A percentile compares a stretch with the other conserved stretches of the same genome.
Evolutionary conservation across 2,113 vertebrate species (phyloP).

Genomic region (Nycticorax nycticorax): DNA sequence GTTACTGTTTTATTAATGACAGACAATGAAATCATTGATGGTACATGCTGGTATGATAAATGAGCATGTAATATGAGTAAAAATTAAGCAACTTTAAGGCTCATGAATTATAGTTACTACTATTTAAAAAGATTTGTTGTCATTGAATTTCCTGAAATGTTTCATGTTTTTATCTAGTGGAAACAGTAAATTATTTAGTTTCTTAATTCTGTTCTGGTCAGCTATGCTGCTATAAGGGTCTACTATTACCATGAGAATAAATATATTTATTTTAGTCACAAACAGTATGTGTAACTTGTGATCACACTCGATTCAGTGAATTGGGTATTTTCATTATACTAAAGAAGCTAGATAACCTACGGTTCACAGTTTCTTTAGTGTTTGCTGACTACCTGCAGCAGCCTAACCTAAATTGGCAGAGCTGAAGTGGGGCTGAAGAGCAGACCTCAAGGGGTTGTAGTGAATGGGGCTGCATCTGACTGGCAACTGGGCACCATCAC

Average conservation of each 20-base stretch:
- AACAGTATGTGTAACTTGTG: background rate
- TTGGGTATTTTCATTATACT: background rate
- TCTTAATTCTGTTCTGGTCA: background rate
- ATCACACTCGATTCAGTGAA: background rate
- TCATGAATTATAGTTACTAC: background rate
- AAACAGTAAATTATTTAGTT: background rate
- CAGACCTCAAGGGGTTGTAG: background rate
- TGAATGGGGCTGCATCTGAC: background rate
- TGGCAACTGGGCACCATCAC: accelerated
- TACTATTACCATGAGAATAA: background rate
- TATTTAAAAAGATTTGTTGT: background rate
- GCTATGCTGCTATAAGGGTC: background rate
- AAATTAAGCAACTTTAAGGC: background rate
- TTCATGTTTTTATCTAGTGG: background rate
- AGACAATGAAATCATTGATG: background rate
- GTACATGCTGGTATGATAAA: background rate
- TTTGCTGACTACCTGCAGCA: background rate
- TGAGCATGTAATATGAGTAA: background rate
- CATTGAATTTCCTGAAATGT: background rate
- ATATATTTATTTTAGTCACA: background rate
- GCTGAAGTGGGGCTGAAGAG: background rate
- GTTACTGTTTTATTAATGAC: background rate
- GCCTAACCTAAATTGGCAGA: background rate
- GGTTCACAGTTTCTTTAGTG: background rate
- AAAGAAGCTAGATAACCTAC: background rate